Conservation (phyloP, 1,140 invertebrate genomes). For the Eubasilissa regina region DNA sequence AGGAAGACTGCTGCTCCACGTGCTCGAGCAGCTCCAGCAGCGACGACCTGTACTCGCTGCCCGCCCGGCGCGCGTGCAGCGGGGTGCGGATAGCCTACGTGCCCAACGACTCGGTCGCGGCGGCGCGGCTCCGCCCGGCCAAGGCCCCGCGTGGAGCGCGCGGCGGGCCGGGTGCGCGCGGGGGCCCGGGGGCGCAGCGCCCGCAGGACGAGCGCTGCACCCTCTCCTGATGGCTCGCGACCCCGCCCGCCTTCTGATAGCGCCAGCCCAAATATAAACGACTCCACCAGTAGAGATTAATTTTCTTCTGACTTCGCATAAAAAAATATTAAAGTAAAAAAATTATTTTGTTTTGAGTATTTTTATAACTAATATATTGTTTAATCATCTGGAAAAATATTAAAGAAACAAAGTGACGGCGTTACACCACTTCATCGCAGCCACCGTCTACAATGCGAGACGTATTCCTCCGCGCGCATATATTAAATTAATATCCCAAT, state of each 20-base stretch:
- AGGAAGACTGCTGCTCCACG: conserved; percentile 87
- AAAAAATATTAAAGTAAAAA: not conserved
- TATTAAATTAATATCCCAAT: too few relatives aligned
- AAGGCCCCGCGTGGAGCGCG: conserved; percentile 64
- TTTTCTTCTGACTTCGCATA: not conserved
- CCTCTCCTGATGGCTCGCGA: conserved; percentile 76
- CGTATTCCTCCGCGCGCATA: too few relatives aligned
- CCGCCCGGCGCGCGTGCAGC: conserved; percentile 85
- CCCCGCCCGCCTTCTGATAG: conserved; percentile 35
- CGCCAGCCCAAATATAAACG: conserved; percentile 54
- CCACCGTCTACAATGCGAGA: too few relatives aligned
- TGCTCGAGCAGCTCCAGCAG: conserved; percentile 90
- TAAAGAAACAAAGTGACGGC: too few relatives aligned
- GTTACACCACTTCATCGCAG: too few relatives aligned
- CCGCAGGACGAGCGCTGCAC: conserved; percentile 80
- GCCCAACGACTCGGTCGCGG: conserved; percentile 88
- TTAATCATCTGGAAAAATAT: too few relatives aligned
- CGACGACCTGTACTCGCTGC: conserved; percentile 86
- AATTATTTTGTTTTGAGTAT: not conserved
- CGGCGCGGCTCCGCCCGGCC: conserved; percentile 77
- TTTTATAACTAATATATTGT: not conserved
- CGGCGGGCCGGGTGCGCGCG: conserved; percentile 62
- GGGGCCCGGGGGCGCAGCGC: conserved; percentile 60
- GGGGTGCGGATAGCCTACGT: conserved; percentile 91
- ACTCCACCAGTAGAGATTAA: conserved; percentile 31